These are phyloP conservation scores for Lagorchestes hirsutus DNA, from an alignment of 2,797 vertebrate genomes.

Conservation along the genomic window DNA sequence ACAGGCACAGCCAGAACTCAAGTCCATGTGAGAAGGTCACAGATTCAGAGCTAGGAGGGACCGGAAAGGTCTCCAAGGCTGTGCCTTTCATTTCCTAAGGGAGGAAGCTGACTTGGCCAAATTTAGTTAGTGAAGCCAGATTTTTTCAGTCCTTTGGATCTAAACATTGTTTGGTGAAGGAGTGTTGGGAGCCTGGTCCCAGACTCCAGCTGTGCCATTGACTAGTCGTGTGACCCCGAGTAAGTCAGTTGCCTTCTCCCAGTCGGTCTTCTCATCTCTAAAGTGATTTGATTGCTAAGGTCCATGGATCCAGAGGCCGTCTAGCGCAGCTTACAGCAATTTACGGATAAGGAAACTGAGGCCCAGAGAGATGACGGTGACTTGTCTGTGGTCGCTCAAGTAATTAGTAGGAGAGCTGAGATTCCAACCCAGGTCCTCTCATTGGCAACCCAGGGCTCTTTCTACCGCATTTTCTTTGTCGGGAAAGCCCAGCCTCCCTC, in stretches of 20 bases:
- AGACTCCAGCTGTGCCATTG: background rate
- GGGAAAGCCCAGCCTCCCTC: background rate
- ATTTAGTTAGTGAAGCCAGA: background rate
- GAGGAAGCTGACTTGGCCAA: background rate
- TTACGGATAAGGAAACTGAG: background rate
- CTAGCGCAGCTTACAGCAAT: too few relatives aligned
- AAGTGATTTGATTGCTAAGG: background rate
- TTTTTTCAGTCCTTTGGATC: background rate
- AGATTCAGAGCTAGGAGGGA: background rate
- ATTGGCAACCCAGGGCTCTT: background rate
- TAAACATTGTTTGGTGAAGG: background rate
- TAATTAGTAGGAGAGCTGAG: too few relatives aligned
- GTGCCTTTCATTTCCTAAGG: background rate
- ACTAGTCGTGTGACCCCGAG: background rate
- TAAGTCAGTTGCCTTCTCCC: background rate
- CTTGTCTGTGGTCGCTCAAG: too few relatives aligned
- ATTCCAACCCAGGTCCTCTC: too few relatives aligned
- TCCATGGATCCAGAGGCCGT: background rate
- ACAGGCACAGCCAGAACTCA: background rate
- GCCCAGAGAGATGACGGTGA: background rate
- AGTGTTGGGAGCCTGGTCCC: background rate
- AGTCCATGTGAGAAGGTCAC: background rate
- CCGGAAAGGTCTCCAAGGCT: background rate
- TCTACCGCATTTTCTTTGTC: background rate
- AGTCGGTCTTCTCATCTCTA: background rate